Percentiles rank a stretch among this genome's conserved stretches.
Conservation (phyloP, 2,797 vertebrate genomes). For the Fundulus diaphanus region DNA sequence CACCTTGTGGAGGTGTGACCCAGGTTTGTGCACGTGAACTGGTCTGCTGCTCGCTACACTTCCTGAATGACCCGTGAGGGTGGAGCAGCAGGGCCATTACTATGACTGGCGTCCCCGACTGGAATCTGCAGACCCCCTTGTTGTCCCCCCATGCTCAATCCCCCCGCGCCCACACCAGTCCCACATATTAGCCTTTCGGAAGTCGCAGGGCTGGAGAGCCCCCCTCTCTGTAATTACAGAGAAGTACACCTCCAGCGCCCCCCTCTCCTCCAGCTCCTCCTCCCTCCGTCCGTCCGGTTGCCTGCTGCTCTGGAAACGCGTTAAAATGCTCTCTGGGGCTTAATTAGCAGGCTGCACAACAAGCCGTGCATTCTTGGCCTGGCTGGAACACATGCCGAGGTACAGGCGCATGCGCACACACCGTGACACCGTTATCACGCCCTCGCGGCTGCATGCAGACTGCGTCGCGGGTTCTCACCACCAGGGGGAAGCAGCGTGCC, state of each 20-base stretch:
- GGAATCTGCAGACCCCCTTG: constrained; percentile 62
- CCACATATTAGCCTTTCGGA: constrained; percentile 55
- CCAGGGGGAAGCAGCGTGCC: constrained; percentile 66
- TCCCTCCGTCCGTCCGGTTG: constrained; percentile 79
- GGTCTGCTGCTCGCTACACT: constrained; percentile 44
- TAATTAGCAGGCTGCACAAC: constrained; percentile 84
- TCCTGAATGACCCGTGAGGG: constrained; percentile 73
- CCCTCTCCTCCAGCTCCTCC: constrained; percentile 37
- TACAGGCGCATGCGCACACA: constrained; percentile 18
- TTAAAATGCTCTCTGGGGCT: constrained; percentile 81
- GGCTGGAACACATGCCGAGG: constrained; percentile 55
- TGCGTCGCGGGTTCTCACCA: constrained; percentile 26
- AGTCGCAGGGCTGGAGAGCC: constrained; percentile 65
- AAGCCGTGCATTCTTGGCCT: constrained; percentile 80
- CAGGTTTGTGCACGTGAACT: constrained; percentile 24
- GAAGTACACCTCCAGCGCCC: constrained; percentile 55
- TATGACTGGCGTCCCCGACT: constrained; percentile 53
- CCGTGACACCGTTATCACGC: neutral
- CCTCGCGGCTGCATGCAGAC: neutral
- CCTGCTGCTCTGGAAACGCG: constrained; percentile 81
- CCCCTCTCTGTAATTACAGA: constrained; percentile 83
- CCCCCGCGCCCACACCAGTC: constrained; percentile 27
- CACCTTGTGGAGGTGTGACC: constrained; percentile 49
- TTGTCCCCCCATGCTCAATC: constrained; percentile 56
- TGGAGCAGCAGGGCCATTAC: constrained; percentile 75